Evolutionary conservation across 2,113 vertebrate genomes (phyloP), one percentile per base, ranked within the genome.

Genomic region (Vidua chalybeata): DNA sequence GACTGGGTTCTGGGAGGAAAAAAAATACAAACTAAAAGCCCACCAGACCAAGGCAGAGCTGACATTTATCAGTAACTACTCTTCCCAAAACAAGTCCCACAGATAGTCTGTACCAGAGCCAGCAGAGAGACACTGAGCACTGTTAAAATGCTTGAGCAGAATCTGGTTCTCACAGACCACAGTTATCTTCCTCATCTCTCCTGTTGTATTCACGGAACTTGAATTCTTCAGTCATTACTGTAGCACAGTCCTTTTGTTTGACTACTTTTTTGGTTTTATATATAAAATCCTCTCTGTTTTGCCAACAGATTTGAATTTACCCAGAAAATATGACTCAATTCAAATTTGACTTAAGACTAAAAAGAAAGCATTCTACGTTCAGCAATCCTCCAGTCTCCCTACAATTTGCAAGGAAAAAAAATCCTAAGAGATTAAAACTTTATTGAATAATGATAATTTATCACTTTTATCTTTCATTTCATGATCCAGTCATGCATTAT

Each of bases 381-480:
- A 67, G 10, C 13, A 61, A 35, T 64, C 41, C 41, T 71, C 19
- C 45, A 39, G 20, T 13, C n/a, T 4, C 73, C 49, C 51, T 30
- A 71, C 20, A 66, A 2, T 81, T 90, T 39, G 16, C 9, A 79
- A 96, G 59, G 62, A 84, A 88, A 92, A 93, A 87, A 84, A 87
- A 89, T 26, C 2, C 4, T 87, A 88, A 83, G 52, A 89, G 24
- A 93, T 81, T 33, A 33, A 89, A 87, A 84, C 6, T 73, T 62
- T 18, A 87, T 87, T 55, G 37, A 95, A 87, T 90, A 80, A 96
- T 87, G 30, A 80, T 14, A 13, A 64, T 26, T 10, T n/a, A 84
- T 75, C n/a, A 93, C 14, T 81, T 86, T 51, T 35, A 86, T 35
- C 51, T 95, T 95, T 22, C 3, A 49, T 75, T 96, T 92, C 71